Percentiles rank a stretch among this genome's conserved stretches.
Evolutionary conservation across 2,888 invertebrate species (phyloP).

Genomic region (Dione vanillae): DNA sequence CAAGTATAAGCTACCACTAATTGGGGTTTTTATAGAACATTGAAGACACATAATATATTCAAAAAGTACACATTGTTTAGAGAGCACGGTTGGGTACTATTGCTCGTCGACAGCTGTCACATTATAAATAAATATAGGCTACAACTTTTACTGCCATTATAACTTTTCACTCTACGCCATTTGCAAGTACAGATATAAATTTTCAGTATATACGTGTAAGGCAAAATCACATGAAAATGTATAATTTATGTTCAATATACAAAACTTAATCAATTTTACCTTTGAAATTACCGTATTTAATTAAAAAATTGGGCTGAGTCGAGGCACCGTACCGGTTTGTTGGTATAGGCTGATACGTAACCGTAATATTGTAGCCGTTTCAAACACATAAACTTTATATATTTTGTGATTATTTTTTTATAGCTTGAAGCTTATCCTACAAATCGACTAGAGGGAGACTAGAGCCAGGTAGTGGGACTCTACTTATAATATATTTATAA

Average conservation of each 20-base stretch:
- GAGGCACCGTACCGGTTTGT: neutral
- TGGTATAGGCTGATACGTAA: neutral
- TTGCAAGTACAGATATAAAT: conserved; percentile 14
- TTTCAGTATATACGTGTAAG: neutral
- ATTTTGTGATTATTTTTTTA: too few species aligned
- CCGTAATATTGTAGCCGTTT: too few species aligned
- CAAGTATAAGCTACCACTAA: too few species aligned
- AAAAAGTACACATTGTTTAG: neutral
- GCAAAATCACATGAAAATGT: neutral
- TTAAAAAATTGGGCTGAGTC: neutral
- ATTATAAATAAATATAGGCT: neutral
- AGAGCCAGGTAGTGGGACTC: too few species aligned
- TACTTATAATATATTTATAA: too few species aligned
- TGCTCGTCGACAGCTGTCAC: neutral
- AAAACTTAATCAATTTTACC: conserved; percentile 4
- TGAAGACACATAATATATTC: too few species aligned
- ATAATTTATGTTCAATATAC: conserved; percentile 1
- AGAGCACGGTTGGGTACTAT: neutral
- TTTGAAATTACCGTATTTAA: conserved; percentile 15
- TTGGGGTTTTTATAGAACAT: too few species aligned
- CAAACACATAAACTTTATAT: too few species aligned
- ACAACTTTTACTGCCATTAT: conserved; percentile 2
- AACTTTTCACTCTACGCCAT: conserved; percentile 5
- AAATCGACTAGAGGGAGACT: too few species aligned
- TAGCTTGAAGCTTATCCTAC: too few species aligned